Evolutionary conservation across 2,888 invertebrate genomes (phyloP).

Genomic region (Actias luna): DNA sequence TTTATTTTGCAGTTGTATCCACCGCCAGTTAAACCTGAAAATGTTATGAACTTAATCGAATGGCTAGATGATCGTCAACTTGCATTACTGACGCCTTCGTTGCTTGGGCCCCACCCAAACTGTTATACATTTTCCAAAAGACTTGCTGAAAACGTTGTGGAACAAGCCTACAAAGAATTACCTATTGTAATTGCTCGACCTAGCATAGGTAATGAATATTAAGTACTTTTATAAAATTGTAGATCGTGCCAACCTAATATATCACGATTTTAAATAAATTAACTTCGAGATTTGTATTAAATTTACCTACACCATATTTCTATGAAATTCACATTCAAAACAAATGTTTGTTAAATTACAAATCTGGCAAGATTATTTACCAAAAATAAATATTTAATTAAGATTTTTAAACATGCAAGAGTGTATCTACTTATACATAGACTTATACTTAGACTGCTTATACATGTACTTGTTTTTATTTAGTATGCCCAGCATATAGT

Average conservation of each 20-base stretch:
- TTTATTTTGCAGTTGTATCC: conserved; percentile 83
- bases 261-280: too few relatives aligned
- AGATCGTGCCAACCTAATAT: not conserved
- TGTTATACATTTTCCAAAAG: conserved; percentile 97
- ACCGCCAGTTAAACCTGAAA: conserved; percentile 85
- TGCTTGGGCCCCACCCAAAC: conserved; percentile 92
- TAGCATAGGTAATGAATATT: conserved; percentile 87
- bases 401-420: too few relatives aligned
- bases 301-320: too few relatives aligned
- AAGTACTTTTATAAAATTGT: not conserved
- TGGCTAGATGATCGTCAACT: conserved; percentile 87
- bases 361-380: not conserved
- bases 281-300: too few relatives aligned
- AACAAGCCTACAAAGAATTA: conserved; percentile 87
- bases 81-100: conserved; percentile 83
- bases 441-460: not conserved
- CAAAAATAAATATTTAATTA: too few relatives aligned
- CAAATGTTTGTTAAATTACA: not conserved
- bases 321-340: not conserved
- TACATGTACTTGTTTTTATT: conserved; percentile 28
- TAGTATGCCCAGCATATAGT: conserved; percentile 71
- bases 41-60: conserved; percentile 86
- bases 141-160: conserved; percentile 91
- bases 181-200: conserved; percentile 94
- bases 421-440: too few relatives aligned